phyloP scores from a whole-genome alignment of 1,140 invertebrate genomes.

The Eufriesea mexicana region DNA sequence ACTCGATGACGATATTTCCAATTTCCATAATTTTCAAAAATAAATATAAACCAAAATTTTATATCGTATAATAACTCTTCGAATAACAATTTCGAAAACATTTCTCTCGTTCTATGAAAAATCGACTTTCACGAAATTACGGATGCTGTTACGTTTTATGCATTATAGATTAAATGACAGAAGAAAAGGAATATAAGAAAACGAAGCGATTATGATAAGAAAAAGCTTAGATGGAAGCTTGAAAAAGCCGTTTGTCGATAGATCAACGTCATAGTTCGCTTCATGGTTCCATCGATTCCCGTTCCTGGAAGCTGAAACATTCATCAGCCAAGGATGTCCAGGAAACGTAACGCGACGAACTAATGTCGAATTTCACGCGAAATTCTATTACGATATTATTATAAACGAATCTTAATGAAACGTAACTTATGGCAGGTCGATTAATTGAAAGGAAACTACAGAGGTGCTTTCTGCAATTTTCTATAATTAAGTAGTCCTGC shows the following conservation, averaged over 20 bases:
- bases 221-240: neutral
- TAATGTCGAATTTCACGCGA: neutral
- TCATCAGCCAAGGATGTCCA: neutral
- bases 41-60: too few species aligned
- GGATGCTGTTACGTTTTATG: neutral
- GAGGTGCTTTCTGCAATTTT: neutral
- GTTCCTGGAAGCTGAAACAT: neutral
- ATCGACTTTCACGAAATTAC: neutral
- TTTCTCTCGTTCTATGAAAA: neutral
- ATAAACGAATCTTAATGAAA: too few species aligned
- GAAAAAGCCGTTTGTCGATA: neutral
- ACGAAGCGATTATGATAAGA: neutral
- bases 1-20: too few species aligned
- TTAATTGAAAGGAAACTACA: neutral
- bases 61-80: neutral
- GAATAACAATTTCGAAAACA: neutral
- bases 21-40: too few species aligned
- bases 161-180: neutral
- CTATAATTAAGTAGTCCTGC: constrained; percentile 10
- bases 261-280: neutral
- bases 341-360: too few species aligned
- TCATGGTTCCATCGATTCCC: neutral
- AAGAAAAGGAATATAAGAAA: neutral
- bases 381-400: neutral
- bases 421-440: neutral